These are phyloP conservation scores for Ooceraea biroi DNA, from an alignment of 1,140 invertebrate genomes.

Conservation along the genomic window DNA sequence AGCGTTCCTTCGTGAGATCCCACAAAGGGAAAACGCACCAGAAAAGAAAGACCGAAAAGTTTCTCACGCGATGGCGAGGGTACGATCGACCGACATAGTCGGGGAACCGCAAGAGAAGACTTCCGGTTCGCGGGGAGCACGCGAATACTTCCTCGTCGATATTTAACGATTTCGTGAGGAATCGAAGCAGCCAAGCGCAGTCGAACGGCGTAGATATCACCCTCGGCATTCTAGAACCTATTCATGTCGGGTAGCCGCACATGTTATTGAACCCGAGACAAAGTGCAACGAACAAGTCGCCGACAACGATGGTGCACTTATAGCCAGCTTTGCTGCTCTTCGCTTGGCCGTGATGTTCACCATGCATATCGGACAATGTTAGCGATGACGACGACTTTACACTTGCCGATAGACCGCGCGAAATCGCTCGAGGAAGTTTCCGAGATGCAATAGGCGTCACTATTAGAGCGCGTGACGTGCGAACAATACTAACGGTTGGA, in stretches of 20 bases:
- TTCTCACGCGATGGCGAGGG: constrained; percentile 24
- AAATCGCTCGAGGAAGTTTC: constrained; percentile 37
- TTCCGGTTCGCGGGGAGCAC: not conserved
- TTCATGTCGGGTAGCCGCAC: constrained; percentile 11
- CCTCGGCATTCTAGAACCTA: not conserved
- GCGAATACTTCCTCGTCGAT: constrained; percentile 40
- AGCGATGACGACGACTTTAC: constrained; percentile 45
- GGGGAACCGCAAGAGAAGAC: constrained; percentile 25
- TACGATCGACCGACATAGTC: constrained; percentile 29
- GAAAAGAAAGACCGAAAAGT: constrained; percentile 27
- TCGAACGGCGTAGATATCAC: not conserved
- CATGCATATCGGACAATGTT: not conserved
- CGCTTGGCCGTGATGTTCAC: constrained; percentile 15
- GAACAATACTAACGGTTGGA: not conserved
- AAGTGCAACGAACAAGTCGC: constrained; percentile 70
- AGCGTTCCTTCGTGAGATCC: not conserved
- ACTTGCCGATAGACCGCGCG: constrained; percentile 6
- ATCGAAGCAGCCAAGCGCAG: constrained; percentile 17
- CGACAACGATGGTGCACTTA: constrained; percentile 51
- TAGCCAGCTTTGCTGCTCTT: constrained; percentile 13
- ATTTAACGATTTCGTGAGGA: constrained; percentile 53
- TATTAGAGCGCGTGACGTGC: constrained; percentile 40
- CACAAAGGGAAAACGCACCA: constrained; percentile 27
- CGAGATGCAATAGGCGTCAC: not conserved
- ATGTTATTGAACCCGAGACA: constrained; percentile 76